Conservation (phyloP, 2,888 invertebrate genomes). For the Gibbula magus region DNA sequence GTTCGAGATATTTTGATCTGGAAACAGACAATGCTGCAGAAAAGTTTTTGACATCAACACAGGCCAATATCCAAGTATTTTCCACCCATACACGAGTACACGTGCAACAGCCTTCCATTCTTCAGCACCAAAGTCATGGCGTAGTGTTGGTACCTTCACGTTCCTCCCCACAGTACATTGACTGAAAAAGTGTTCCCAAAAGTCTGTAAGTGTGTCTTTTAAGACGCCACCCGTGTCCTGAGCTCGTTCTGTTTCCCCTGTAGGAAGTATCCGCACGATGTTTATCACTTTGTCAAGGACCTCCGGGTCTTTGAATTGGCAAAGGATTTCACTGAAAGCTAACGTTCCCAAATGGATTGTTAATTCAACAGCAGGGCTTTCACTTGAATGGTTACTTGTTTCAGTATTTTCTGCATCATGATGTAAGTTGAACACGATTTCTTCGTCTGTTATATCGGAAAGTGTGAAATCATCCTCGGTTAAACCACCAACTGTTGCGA, state of each 20-base stretch:
- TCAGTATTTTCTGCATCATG: too few relatives aligned
- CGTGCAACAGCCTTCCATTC: too few relatives aligned
- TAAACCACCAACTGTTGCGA: neutral
- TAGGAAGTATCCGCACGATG: neutral
- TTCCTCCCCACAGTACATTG: too few relatives aligned
- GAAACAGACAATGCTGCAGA: too few relatives aligned
- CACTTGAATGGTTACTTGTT: neutral
- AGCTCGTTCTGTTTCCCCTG: neutral
- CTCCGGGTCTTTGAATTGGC: neutral
- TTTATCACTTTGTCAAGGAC: neutral
- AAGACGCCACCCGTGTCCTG: too few relatives aligned
- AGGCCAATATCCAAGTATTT: too few relatives aligned
- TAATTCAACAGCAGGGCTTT: neutral
- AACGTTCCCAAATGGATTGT: neutral
- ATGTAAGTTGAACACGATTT: neutral
- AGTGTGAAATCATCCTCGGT: neutral
- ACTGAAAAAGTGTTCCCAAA: too few relatives aligned
- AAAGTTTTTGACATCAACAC: too few relatives aligned
- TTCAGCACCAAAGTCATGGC: too few relatives aligned
- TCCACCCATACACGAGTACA: too few relatives aligned
- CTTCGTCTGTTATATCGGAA: neutral
- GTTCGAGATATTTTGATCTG: neutral
- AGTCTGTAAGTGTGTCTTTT: too few relatives aligned
- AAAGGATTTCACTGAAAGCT: neutral
- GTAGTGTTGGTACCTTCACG: too few relatives aligned